phyloP scores from a whole-genome alignment of 2,888 invertebrate species.

The Drosophila picticornis region DNA sequence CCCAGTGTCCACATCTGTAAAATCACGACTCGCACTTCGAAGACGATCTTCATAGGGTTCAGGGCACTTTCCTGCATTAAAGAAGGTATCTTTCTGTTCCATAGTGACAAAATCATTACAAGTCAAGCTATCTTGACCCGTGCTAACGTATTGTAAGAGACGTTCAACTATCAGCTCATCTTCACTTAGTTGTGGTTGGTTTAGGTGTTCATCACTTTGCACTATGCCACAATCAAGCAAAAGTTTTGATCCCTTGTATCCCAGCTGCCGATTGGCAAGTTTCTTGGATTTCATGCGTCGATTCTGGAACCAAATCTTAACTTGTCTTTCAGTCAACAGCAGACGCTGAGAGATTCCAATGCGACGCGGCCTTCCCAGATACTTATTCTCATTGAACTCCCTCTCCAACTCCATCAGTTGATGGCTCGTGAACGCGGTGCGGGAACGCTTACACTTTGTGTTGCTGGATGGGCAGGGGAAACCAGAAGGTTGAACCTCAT shows the following conservation, averaged over 20 bases:
- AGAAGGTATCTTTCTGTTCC: constrained; percentile 3
- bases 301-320: constrained; percentile 95
- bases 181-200: constrained; percentile 21
- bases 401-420: constrained; percentile 97
- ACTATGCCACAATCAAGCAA: background rate
- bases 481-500: background rate
- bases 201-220: background rate
- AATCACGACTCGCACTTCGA: background rate
- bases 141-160: constrained; percentile 55
- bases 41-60: background rate
- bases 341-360: constrained; percentile 98
- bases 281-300: constrained; percentile 92
- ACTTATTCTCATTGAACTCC: constrained; percentile 97
- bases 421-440: constrained; percentile 97
- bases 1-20: background rate
- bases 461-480: background rate
- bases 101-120: background rate
- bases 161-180: constrained; percentile 71
- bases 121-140: background rate
- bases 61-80: background rate
- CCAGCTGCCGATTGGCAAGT: constrained; percentile 28
- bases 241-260: constrained; percentile 5
- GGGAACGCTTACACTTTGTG: constrained; percentile 89
- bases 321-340: constrained; percentile 94
- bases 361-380: constrained; percentile 95